phyloP scores from a whole-genome alignment of 1,140 invertebrate genomes.

The Diachasma alloeum region DNA sequence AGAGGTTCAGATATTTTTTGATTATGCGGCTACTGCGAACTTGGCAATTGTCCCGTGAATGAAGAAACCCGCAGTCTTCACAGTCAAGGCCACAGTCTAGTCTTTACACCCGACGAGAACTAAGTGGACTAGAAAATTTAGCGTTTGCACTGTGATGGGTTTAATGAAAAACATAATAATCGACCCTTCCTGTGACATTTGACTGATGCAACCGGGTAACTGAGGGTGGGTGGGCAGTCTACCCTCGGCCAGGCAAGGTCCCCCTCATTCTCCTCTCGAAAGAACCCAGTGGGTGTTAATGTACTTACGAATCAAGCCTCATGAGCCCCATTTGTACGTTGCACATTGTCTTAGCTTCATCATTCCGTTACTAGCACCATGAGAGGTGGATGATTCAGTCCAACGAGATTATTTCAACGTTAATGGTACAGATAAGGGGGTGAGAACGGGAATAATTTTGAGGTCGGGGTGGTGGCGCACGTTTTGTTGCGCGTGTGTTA shows the following conservation, averaged over 20 bases:
- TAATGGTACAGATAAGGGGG: not conserved
- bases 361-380: constrained; percentile 40
- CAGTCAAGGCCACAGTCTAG: constrained; percentile 11
- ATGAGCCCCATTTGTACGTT: constrained; percentile 56
- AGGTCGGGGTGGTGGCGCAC: too few species aligned
- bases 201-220: not conserved
- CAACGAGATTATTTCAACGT: not conserved
- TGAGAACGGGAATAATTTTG: too few species aligned
- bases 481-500: too few species aligned
- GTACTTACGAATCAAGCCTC: constrained; percentile 61
- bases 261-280: not conserved
- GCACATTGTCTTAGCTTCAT: constrained; percentile 57
- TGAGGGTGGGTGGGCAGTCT: not conserved
- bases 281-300: not conserved
- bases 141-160: not conserved
- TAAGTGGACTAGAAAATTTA: too few species aligned
- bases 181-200: not conserved
- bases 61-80: not conserved
- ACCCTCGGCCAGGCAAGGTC: not conserved
- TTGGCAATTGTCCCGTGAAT: constrained; percentile 11
- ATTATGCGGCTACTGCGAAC: not conserved
- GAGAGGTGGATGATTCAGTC: not conserved
- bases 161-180: not conserved
- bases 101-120: not conserved
- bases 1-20: not conserved